Evolutionary conservation across 2,797 vertebrate species (phyloP).

Genomic region (Meda fulgida): DNA sequence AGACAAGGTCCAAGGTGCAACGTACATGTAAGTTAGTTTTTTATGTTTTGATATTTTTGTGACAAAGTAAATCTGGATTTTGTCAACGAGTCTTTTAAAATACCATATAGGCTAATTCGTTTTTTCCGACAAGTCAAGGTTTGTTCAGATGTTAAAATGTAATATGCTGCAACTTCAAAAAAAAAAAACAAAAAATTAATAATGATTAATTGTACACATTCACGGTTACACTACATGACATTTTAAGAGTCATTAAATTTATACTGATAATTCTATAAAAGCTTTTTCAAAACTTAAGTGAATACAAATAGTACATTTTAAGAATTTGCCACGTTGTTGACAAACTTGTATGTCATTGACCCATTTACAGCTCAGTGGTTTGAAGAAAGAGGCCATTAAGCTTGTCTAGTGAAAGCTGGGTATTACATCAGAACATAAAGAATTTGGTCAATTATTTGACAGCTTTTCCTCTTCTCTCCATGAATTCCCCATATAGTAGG

Average conservation of each 20-base stretch:
- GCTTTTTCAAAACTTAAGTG: neutral
- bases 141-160: neutral
- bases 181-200: too few species aligned
- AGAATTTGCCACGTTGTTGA: neutral
- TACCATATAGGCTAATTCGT: neutral
- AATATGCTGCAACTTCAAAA: neutral
- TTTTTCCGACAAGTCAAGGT: neutral
- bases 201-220: neutral
- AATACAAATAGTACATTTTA: neutral
- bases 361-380: slow-evolving; percentile 49
- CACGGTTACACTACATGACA: neutral
- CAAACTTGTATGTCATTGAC: neutral
- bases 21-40: neutral
- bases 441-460: neutral
- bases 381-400: slow-evolving; percentile 52
- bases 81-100: neutral
- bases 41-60: neutral
- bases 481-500: slow-evolving; percentile 1
- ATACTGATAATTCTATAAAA: neutral
- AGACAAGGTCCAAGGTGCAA: neutral
- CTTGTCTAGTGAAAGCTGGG: slow-evolving; percentile 43
- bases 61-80: neutral
- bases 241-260: neutral
- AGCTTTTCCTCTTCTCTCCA: neutral
- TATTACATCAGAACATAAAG: neutral